Percentiles rank a stretch among this genome's conserved stretches.
Conservation (phyloP, 2,888 invertebrate genomes). For the Cylindroiulus punctatus region DNA sequence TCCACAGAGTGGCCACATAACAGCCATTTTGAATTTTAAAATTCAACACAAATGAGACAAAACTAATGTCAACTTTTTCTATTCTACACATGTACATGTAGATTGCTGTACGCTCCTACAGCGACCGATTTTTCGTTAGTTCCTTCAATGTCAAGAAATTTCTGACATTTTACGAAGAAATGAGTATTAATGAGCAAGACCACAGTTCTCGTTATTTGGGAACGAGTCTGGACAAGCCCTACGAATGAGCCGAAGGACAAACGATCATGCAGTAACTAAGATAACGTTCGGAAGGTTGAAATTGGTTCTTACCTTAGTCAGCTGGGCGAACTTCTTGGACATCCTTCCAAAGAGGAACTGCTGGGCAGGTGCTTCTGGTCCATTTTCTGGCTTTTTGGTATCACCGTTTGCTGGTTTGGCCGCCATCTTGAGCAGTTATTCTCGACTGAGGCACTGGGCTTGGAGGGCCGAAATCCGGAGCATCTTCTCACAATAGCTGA, state of each 20-base stretch:
- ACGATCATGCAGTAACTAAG: too few species aligned
- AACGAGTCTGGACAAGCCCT: not conserved
- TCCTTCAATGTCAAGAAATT: too few species aligned
- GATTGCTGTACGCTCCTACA: too few species aligned
- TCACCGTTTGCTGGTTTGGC: not conserved
- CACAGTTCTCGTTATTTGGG: not conserved
- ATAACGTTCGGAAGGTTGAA: too few species aligned
- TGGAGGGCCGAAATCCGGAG: not conserved
- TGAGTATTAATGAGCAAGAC: too few species aligned
- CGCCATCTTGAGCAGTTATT: not conserved
- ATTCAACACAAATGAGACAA: too few species aligned
- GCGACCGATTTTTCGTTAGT: too few species aligned
- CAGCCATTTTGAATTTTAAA: too few species aligned
- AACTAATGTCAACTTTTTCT: too few species aligned
- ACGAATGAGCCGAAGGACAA: not conserved
- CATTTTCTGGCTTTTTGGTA: not conserved
- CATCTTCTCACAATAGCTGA: not conserved
- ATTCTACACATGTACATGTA: too few species aligned
- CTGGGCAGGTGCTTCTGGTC: not conserved
- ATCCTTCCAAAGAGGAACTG: slow-evolving; percentile 35
- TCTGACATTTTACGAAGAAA: too few species aligned
- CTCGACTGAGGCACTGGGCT: not conserved
- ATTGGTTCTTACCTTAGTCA: slow-evolving; percentile 39
- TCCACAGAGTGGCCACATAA: too few species aligned
- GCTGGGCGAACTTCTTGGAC: slow-evolving; percentile 48